Percentiles rank a stretch among this genome's conserved stretches.
phyloP scores from a whole-genome alignment of 2,113 vertebrate genomes.

The Rhegmatorhina hoffmannsi region DNA sequence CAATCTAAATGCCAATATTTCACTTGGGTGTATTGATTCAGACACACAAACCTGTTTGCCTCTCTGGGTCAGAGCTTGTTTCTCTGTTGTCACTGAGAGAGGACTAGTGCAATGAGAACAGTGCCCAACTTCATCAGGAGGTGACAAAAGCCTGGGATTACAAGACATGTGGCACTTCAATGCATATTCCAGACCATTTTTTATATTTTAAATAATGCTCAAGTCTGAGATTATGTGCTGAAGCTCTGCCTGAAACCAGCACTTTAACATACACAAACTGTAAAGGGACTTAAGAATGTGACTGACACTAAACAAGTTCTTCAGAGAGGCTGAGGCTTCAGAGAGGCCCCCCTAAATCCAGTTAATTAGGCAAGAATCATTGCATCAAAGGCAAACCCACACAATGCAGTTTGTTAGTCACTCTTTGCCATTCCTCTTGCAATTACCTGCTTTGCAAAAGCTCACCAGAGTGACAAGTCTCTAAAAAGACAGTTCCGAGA shows the following conservation, averaged over 20 bases:
- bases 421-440: background rate
- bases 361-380: background rate
- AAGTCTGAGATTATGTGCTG: background rate
- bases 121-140: background rate
- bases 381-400: background rate
- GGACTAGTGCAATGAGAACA: background rate
- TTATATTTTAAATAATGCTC: background rate
- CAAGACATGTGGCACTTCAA: background rate
- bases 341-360: background rate
- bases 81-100: background rate
- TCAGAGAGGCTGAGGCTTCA: background rate
- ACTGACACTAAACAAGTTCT: background rate
- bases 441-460: background rate
- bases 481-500: background rate
- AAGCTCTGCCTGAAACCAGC: background rate
- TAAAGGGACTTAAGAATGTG: background rate
- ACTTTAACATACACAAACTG: background rate
- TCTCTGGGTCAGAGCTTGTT: background rate
- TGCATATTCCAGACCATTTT: background rate
- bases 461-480: accelerated
- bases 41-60: background rate
- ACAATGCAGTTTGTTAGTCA: background rate
- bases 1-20: slow-evolving; percentile 57
- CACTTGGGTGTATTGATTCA: slow-evolving; percentile 35
- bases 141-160: background rate